These are phyloP conservation scores for Oedothorax gibbosus DNA, from an alignment of 1,140 invertebrate species.

Conservation along the genomic window DNA sequence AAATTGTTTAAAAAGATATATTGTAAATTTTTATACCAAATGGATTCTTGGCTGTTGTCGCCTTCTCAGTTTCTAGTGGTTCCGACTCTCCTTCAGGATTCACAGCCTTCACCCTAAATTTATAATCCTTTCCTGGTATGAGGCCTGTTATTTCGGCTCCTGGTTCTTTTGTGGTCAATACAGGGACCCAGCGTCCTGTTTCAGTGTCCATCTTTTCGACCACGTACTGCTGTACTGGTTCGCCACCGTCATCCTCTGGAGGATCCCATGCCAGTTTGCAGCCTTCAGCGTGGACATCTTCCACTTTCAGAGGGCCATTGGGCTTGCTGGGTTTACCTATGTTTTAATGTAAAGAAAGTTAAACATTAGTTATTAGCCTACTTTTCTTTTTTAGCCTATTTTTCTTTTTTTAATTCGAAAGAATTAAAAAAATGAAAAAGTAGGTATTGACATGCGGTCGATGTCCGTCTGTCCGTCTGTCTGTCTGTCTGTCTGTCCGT, in stretches of 20 bases:
- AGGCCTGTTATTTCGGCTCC: constrained; percentile 76
- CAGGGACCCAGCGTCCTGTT: constrained; percentile 93
- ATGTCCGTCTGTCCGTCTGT: too few relatives aligned
- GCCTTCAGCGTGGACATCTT: constrained; percentile 90
- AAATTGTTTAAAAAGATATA: background rate
- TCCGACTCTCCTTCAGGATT: constrained; percentile 95
- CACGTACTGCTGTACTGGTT: constrained; percentile 92
- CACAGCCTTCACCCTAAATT: constrained; percentile 96
- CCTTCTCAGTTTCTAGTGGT: constrained; percentile 83
- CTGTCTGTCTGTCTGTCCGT: too few relatives aligned
- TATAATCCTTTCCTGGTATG: constrained; percentile 96
- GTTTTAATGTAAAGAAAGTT: too few relatives aligned
- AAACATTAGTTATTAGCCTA: too few relatives aligned
- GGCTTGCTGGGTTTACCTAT: constrained; percentile 81
- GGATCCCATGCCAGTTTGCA: constrained; percentile 94
- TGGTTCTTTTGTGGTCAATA: constrained; percentile 84
- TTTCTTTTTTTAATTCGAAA: too few relatives aligned
- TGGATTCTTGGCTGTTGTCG: constrained; percentile 91
- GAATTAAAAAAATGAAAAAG: too few relatives aligned
- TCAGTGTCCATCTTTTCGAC: constrained; percentile 95
- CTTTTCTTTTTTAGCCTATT: too few relatives aligned
- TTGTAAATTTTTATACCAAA: constrained; percentile 70
- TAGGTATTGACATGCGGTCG: too few relatives aligned
- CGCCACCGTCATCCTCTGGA: constrained; percentile 93
- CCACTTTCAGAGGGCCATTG: constrained; percentile 83